These are phyloP conservation scores for Dissostichus mawsoni DNA, from an alignment of 2,113 vertebrate species.

Conservation along the genomic window DNA sequence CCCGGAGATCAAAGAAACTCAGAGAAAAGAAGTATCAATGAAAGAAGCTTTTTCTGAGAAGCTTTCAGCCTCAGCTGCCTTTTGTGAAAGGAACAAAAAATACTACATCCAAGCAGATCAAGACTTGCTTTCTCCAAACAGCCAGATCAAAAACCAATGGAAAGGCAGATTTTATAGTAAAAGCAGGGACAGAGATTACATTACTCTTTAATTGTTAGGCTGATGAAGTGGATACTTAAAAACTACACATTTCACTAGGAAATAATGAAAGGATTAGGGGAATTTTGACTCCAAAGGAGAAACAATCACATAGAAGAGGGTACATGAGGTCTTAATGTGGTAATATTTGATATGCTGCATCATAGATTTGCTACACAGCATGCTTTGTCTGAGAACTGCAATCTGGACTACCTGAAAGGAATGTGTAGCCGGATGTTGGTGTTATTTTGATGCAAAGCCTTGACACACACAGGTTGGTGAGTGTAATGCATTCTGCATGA, in stretches of 20 bases:
- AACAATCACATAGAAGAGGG: background rate
- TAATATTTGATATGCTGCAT: background rate
- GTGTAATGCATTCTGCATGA: constrained; percentile 55
- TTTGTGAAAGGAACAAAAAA: background rate
- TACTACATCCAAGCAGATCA: background rate
- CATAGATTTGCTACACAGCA: background rate
- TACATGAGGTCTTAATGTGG: background rate
- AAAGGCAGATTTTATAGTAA: background rate
- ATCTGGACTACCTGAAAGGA: constrained; percentile 9
- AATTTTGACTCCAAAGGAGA: background rate
- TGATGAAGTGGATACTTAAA: constrained; percentile 19
- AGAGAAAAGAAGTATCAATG: background rate
- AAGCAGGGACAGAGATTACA: constrained; percentile 4
- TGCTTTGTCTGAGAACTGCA: background rate
- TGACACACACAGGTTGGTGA: constrained; percentile 45
- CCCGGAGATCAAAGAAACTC: background rate
- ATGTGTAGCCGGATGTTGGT: constrained; percentile 10
- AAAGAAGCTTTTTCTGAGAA: constrained; percentile 1
- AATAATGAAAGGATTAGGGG: background rate
- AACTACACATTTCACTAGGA: background rate
- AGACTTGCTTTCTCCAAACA: background rate
- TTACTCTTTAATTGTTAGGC: background rate
- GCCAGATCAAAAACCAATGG: constrained; percentile 20
- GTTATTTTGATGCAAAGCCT: constrained; percentile 51
- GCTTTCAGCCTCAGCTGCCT: background rate